phyloP scores from a whole-genome alignment of 1,140 invertebrate genomes.

The Drosophila baimaii region DNA sequence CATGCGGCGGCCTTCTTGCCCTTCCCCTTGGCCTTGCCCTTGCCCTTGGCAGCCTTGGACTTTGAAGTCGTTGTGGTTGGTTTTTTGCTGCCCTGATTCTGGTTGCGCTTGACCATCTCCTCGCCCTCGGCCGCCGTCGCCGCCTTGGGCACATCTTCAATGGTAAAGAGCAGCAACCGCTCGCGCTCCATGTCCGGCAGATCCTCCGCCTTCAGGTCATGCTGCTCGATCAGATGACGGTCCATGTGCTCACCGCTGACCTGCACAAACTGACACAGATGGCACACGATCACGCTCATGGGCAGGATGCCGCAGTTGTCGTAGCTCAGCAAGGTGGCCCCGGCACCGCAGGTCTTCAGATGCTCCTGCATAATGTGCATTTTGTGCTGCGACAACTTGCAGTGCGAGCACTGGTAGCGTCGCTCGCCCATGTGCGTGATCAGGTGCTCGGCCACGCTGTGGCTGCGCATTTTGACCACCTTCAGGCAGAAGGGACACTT shows the following conservation, averaged over 20 bases:
- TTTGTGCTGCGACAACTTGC: conserved; percentile 60
- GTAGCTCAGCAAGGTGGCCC: neutral
- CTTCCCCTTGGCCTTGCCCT: neutral
- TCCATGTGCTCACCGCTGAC: conserved; percentile 85
- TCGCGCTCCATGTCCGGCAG: conserved; percentile 5
- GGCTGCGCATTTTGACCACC: neutral
- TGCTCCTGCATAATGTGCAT: conserved; percentile 10
- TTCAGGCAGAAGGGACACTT: conserved; percentile 67
- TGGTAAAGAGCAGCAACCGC: conserved; percentile 28
- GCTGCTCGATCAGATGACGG: conserved; percentile 85
- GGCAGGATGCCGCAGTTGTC: conserved; percentile 5
- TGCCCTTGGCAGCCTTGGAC: neutral
- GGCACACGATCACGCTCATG: conserved; percentile 85
- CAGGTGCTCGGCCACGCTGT: conserved; percentile 85
- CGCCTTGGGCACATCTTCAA: neutral
- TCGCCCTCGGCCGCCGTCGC: neutral
- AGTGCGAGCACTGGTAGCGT: conserved; percentile 86
- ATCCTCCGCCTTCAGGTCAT: conserved; percentile 55
- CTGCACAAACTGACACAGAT: conserved; percentile 87
- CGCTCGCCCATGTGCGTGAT: conserved; percentile 88
- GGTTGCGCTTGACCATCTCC: neutral
- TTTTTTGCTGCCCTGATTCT: neutral
- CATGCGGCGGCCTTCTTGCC: no score
- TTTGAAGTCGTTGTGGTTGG: neutral
- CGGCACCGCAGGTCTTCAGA: conserved; percentile 12